Evolutionary conservation across 2,888 invertebrate genomes (phyloP).

Genomic region (Hyposoter dolosus): DNA sequence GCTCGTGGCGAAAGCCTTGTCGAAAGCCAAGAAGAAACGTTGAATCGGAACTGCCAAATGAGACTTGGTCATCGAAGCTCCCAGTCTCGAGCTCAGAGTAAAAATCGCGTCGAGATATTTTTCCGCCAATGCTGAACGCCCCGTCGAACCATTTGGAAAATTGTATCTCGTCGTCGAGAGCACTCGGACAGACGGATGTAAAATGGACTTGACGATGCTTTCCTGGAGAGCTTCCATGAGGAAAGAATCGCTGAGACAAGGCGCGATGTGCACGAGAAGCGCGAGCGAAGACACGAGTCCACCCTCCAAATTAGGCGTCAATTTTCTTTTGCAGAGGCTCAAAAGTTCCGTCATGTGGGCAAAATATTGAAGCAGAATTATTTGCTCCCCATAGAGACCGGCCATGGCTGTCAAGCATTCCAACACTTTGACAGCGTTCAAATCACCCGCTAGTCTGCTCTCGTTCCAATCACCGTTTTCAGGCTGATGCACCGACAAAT

Average conservation of each 20-base stretch:
- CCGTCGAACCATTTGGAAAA: constrained; percentile 93
- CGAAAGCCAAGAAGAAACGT: constrained; percentile 92
- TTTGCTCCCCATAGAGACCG: constrained; percentile 95
- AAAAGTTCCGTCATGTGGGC: constrained; percentile 95
- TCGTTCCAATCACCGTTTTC: constrained; percentile 86
- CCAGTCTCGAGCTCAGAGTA: constrained; percentile 91
- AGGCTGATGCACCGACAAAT: constrained; percentile 86
- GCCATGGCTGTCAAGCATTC: constrained; percentile 96
- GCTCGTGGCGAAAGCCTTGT: constrained; percentile 87
- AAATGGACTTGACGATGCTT: constrained; percentile 92
- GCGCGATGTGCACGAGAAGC: constrained; percentile 91
- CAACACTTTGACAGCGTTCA: constrained; percentile 93
- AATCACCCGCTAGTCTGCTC: constrained; percentile 88
- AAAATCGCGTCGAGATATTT: constrained; percentile 94
- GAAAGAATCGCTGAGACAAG: constrained; percentile 92
- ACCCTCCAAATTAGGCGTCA: constrained; percentile 94
- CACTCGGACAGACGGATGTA: constrained; percentile 93
- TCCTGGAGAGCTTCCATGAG: constrained; percentile 96
- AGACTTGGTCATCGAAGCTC: constrained; percentile 91
- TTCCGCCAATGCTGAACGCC: constrained; percentile 91
- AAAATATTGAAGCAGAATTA: constrained; percentile 95
- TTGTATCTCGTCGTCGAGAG: constrained; percentile 91
- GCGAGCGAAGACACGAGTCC: constrained; percentile 94
- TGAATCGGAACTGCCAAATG: constrained; percentile 90
- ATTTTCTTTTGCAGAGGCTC: constrained; percentile 91